These are phyloP conservation scores for Aleiodes leptofemur DNA, from an alignment of 2,888 invertebrate genomes.

Conservation along the genomic window DNA sequence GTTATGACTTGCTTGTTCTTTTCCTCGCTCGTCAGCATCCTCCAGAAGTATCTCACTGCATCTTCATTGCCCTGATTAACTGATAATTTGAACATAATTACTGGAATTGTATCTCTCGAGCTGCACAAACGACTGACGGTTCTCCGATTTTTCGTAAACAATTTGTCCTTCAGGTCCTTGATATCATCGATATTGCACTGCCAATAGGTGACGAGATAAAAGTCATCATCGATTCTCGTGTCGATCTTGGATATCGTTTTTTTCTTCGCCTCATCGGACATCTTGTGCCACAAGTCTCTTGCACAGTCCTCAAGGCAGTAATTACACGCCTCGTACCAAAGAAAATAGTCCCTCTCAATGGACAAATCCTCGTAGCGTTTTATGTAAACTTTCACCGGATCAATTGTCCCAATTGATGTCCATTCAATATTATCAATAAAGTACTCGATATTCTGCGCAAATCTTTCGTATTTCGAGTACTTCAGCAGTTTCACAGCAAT, in stretches of 20 bases:
- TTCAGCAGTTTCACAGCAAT: not conserved
- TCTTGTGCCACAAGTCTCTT: not conserved
- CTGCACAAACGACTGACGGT: slow-evolving; percentile 15
- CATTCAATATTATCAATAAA: slow-evolving; percentile 19
- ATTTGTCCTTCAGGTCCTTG: not conserved
- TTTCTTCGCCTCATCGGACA: not conserved
- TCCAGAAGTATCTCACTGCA: slow-evolving; percentile 14
- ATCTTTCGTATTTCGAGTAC: slow-evolving; percentile 11
- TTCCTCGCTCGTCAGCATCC: not conserved
- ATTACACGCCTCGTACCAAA: slow-evolving; percentile 20
- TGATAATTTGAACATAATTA: slow-evolving; percentile 15
- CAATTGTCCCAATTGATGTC: slow-evolving; percentile 15
- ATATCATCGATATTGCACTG: slow-evolving; percentile 6
- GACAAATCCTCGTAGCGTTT: not conserved
- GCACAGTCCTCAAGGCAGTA: slow-evolving; percentile 11
- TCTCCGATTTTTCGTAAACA: slow-evolving; percentile 6
- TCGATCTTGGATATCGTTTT: not conserved
- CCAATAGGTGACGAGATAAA: slow-evolving; percentile 4
- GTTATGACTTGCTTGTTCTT: not conserved
- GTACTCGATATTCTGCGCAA: slow-evolving; percentile 1
- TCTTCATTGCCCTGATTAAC: not conserved
- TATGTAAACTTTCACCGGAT: not conserved
- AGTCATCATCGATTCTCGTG: slow-evolving; percentile 7
- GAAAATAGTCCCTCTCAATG: not conserved
- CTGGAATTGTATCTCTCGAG: slow-evolving; percentile 6